Conservation (phyloP, 2,888 invertebrate species). For the Eupithecia pulchellata region DNA sequence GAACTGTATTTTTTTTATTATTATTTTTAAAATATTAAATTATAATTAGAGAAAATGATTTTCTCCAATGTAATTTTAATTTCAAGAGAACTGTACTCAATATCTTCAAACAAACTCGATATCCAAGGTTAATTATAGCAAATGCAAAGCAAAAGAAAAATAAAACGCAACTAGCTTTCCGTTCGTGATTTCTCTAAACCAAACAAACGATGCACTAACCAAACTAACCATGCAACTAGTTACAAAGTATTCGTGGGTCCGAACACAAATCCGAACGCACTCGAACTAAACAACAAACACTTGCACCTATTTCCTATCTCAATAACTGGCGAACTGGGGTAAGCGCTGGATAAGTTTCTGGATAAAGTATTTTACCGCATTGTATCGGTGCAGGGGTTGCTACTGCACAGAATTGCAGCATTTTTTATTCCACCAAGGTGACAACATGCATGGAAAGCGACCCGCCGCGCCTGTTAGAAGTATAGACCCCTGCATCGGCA, state of each 20-base stretch:
- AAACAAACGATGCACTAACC: neutral
- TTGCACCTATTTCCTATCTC: constrained; percentile 11
- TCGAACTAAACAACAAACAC: constrained; percentile 10
- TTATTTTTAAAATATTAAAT: too few species aligned
- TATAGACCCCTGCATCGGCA: too few species aligned
- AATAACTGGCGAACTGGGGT: constrained; percentile 35
- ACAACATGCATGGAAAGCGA: neutral
- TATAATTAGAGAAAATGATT: too few species aligned
- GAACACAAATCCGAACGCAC: constrained; percentile 4
- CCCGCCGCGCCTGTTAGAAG: too few species aligned
- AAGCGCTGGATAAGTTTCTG: constrained; percentile 39
- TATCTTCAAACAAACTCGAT: too few species aligned
- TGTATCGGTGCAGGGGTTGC: constrained; percentile 35
- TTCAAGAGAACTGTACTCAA: too few species aligned
- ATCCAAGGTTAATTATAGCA: too few species aligned
- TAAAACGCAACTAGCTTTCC: neutral
- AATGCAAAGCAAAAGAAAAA: too few species aligned
- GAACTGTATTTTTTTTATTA: too few species aligned
- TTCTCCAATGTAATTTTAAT: too few species aligned
- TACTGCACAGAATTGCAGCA: neutral
- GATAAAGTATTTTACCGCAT: constrained; percentile 41
- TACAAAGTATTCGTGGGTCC: neutral
- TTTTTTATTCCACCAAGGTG: neutral
- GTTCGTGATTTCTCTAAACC: too few species aligned
- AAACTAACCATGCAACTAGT: neutral